Conservation (phyloP, 2,888 invertebrate species). For the Odontocolon sp. region DNA sequence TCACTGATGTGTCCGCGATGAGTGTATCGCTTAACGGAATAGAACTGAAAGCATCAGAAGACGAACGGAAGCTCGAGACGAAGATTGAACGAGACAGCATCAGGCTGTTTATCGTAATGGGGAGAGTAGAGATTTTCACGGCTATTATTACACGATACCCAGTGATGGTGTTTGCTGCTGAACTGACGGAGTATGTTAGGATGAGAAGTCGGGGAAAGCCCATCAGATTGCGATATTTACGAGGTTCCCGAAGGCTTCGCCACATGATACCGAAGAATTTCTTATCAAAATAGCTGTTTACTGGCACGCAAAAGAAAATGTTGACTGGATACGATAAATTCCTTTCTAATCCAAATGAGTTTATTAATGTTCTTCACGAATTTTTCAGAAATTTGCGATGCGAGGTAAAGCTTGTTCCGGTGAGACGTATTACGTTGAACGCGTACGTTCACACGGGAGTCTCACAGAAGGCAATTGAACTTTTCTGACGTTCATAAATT, state of each 20-base stretch:
- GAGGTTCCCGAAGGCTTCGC: conserved; percentile 24
- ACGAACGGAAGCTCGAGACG: neutral
- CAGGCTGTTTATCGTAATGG: neutral
- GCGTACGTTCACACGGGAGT: conserved; percentile 42
- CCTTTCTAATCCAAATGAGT: too few relatives aligned
- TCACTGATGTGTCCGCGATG: too few relatives aligned
- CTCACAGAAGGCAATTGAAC: conserved; percentile 71
- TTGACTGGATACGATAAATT: conserved; percentile 44
- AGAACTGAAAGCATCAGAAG: neutral
- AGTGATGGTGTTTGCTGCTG: neutral
- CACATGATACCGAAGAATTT: conserved; percentile 42
- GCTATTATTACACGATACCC: conserved; percentile 4
- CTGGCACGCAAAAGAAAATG: neutral
- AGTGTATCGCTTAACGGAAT: too few relatives aligned
- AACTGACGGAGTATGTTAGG: conserved; percentile 3
- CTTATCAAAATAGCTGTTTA: conserved; percentile 51
- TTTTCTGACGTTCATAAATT: conserved; percentile 74
- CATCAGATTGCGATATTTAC: conserved; percentile 37
- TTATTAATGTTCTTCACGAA: too few relatives aligned
- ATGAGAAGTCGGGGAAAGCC: conserved; percentile 9
- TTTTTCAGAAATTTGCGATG: too few relatives aligned
- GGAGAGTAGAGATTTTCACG: neutral
- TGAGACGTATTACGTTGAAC: conserved; percentile 34
- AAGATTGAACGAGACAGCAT: neutral
- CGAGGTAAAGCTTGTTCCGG: conserved; percentile 21